These are phyloP conservation scores for Otolemur crassicaudatus DNA, from an alignment of 2,797 vertebrate species.

Conservation along the genomic window DNA sequence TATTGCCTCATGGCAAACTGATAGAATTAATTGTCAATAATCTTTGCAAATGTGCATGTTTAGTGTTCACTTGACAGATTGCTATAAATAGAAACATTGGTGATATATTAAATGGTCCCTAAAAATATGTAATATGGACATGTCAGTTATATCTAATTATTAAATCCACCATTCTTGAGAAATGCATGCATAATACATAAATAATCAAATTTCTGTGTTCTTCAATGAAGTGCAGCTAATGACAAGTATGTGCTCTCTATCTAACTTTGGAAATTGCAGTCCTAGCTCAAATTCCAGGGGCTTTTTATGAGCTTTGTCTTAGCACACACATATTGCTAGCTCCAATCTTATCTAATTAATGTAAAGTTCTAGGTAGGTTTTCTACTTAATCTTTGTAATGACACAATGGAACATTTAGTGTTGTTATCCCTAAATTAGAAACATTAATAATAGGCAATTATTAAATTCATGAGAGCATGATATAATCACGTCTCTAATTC, in stretches of 20 bases:
- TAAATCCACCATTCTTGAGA: neutral
- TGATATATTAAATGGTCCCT: neutral
- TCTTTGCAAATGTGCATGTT: neutral
- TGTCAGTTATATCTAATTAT: slow-evolving; percentile 11
- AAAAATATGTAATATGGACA: neutral
- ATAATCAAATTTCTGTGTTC: neutral
- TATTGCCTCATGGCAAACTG: neutral
- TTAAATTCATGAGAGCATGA: neutral
- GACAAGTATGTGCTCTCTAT: neutral
- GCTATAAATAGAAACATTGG: neutral
- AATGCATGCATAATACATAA: neutral
- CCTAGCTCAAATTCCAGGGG: neutral
- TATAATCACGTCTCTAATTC: neutral
- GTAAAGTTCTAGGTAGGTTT: neutral
- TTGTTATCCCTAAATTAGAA: neutral
- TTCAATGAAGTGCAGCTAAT: neutral
- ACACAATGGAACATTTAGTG: neutral
- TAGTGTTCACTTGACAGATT: neutral
- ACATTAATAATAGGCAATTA: neutral
- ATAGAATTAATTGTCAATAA: neutral
- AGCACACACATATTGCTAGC: too few relatives aligned
- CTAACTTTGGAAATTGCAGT: neutral
- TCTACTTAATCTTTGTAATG: neutral
- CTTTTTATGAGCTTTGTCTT: neutral
- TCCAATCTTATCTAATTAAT: neutral